Percentiles rank a stretch among this genome's conserved stretches.
These are phyloP conservation scores for Luffia ferchaultella DNA, from an alignment of 2,888 invertebrate species.

Conservation along the genomic window DNA sequence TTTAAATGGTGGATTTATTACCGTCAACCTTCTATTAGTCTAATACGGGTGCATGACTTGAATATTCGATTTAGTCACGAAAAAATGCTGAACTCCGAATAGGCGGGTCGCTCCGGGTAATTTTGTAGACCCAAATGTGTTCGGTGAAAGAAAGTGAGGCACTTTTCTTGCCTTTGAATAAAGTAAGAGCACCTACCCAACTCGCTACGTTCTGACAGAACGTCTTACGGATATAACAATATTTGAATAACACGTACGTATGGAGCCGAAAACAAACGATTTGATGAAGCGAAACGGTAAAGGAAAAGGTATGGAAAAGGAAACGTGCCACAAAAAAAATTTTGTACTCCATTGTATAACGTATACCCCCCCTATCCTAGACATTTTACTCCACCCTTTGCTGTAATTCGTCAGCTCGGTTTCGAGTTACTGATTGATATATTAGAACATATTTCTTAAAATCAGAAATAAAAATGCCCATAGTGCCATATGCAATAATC, in stretches of 20 bases:
- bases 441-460: too few relatives aligned
- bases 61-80: not conserved
- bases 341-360: not conserved
- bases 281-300: not conserved
- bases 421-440: not conserved
- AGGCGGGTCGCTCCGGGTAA: slow-evolving; percentile 5
- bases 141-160: slow-evolving; percentile 3
- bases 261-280: not conserved
- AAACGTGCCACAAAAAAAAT: not conserved
- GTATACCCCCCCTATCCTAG: not conserved
- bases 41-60: not conserved
- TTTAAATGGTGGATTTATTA: not conserved
- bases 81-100: slow-evolving; percentile 6
- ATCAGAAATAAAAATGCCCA: too few relatives aligned
- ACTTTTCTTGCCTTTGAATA: slow-evolving; percentile 3
- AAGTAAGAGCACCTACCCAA: not conserved
- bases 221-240: not conserved
- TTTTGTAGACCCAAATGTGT: slow-evolving; percentile 6
- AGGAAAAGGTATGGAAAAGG: not conserved
- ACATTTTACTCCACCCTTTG: not conserved
- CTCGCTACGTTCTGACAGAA: not conserved
- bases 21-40: not conserved
- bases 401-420: not conserved
- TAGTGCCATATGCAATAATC: too few relatives aligned
- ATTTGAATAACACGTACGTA: not conserved